phyloP scores from a whole-genome alignment of 2,888 invertebrate genomes.

The Epicampocera succincta region DNA sequence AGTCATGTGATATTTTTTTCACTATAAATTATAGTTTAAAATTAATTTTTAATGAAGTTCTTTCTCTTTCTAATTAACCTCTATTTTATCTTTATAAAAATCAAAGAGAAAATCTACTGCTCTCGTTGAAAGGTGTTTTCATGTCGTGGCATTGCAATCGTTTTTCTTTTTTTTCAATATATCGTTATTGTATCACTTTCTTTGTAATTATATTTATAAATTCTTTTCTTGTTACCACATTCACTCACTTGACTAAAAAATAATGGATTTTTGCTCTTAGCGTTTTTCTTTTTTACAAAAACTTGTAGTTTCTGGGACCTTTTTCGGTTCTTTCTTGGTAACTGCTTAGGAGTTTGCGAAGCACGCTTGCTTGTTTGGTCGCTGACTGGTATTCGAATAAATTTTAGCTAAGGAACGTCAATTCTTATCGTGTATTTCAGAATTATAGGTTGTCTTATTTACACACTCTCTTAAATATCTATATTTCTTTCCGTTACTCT shows the following conservation, averaged over 20 bases:
- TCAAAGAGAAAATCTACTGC: not conserved
- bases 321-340: constrained; percentile 80
- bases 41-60: not conserved
- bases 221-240: constrained; percentile 81
- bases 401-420: constrained; percentile 32
- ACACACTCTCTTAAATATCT: constrained; percentile 27
- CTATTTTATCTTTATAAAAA: not conserved
- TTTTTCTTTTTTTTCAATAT: constrained; percentile 36
- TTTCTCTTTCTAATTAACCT: not conserved
- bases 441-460: constrained; percentile 40
- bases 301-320: constrained; percentile 82
- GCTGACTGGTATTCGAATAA: constrained; percentile 61
- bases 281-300: constrained; percentile 85
- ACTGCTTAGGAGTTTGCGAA: constrained; percentile 71
- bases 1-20: constrained; percentile 46
- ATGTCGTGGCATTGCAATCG: constrained; percentile 61
- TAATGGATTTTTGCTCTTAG: constrained; percentile 48
- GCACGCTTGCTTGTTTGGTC: constrained; percentile 63
- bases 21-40: not conserved
- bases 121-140: constrained; percentile 12
- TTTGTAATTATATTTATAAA: constrained; percentile 53
- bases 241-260: constrained; percentile 92
- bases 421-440: constrained; percentile 32
- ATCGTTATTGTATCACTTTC: constrained; percentile 42
- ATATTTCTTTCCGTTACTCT: constrained; percentile 38